phyloP scores from a whole-genome alignment of 2,888 invertebrate genomes.

The Chymomyza amoena region DNA sequence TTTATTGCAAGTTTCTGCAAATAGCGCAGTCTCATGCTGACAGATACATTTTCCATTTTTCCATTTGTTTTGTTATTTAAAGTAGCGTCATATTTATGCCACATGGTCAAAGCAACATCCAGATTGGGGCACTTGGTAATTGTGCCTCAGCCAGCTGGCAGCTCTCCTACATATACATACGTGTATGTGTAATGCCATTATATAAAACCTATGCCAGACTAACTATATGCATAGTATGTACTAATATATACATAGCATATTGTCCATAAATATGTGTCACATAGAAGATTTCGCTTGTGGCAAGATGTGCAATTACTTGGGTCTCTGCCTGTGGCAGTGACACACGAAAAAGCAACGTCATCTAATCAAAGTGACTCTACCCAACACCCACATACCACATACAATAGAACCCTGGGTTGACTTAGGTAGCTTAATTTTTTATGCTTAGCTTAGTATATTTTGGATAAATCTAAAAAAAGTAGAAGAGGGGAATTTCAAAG shows the following conservation, averaged over 20 bases:
- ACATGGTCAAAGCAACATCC: slow-evolving; percentile 43
- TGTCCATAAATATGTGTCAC: neutral
- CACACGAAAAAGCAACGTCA: neutral
- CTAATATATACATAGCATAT: neutral
- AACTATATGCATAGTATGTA: no score
- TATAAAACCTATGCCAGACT: neutral
- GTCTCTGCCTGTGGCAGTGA: slow-evolving; percentile 37
- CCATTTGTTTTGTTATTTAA: slow-evolving; percentile 47
- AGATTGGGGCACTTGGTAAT: neutral
- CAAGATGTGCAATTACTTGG: slow-evolving; percentile 57
- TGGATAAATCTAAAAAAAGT: neutral
- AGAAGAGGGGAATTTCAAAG: no score
- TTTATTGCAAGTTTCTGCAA: slow-evolving; percentile 64
- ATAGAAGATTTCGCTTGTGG: slow-evolving; percentile 34
- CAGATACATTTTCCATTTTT: neutral
- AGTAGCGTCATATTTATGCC: slow-evolving; percentile 62
- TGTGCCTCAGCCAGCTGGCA: slow-evolving; percentile 21
- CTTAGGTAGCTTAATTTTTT: neutral
- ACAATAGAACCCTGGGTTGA: neutral
- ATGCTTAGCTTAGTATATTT: neutral
- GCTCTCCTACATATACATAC: neutral
- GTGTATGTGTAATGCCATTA: neutral
- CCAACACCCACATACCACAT: neutral
- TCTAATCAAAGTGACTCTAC: neutral
- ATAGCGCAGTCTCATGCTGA: slow-evolving; percentile 24